Evolutionary conservation across 1,140 invertebrate genomes (phyloP), one percentile per base, ranked within the genome.

Genomic region (Drosophila nannoptera): DNA sequence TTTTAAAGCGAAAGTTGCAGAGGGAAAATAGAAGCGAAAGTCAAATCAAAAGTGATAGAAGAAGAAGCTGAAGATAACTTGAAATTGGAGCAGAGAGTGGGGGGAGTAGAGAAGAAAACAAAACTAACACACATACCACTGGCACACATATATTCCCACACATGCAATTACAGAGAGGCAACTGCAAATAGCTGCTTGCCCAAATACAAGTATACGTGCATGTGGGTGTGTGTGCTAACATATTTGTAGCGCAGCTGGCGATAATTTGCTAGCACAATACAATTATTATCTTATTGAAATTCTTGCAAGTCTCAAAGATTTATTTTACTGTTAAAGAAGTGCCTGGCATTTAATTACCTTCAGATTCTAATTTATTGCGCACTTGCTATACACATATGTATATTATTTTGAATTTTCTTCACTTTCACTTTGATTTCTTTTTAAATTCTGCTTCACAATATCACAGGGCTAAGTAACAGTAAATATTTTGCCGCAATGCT

Each of bases 1-100:
- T 46, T 22, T 48, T 29, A 56, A 58, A 70, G 62, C 33, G 38
- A 70, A 67, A 58, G 60, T 63, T 52, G 22, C 14, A 16, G 14
- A 14, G 8, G 7, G 36, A 43, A 50, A 8, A 33, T 31, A 42
- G 53, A 54, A 45, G 45, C 69, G 60, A 77, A 76, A 80, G 73
- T 73, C 75, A 81, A 76, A 75, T 67, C 56, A 78, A 55, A 67
- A 83, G 72, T 67, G 68, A 66, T 49, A 73, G 42, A 43, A 40
- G 38, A 12, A 40, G 11, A 40, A 43, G 38, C 14, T 75, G 66
- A 43, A 55, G 35, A 73, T 56, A 61, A 66, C 42, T 58, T 42
- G 33, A 68, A 80, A 78, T 45, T 78, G 70, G 77, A 80, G 77
- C 76, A 78, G 50, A 36, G n/a, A n/a, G n/a, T 50, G 64, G 64